These are phyloP conservation scores for Sarcophaga bullata DNA, from an alignment of 1,140 invertebrate species.

Conservation along the genomic window DNA sequence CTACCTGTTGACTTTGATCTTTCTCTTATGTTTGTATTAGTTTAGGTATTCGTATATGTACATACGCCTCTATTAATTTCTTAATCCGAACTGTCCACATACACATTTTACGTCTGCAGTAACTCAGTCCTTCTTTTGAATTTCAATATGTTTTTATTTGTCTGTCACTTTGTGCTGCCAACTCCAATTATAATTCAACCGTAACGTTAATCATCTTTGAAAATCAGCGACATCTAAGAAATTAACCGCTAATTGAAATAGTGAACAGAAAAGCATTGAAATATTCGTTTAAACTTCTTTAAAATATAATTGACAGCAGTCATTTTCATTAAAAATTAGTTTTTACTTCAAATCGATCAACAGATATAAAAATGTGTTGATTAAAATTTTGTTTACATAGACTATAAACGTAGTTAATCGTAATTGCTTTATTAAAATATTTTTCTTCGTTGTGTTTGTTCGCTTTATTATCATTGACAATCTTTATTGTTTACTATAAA, in stretches of 20 bases:
- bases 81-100: slow-evolving; percentile 36
- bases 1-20: slow-evolving; percentile 27
- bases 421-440: neutral
- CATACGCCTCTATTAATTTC: slow-evolving; percentile 36
- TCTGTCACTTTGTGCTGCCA: slow-evolving; percentile 17
- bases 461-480: neutral
- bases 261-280: neutral
- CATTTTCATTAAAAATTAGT: slow-evolving; percentile 4
- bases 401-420: slow-evolving; percentile 10
- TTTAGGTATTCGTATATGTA: neutral
- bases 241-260: neutral
- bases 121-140: neutral
- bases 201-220: slow-evolving; percentile 33
- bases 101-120: neutral
- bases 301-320: neutral
- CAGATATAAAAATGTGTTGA: neutral
- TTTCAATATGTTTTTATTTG: slow-evolving; percentile 23
- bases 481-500: too few species aligned
- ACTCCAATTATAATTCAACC: slow-evolving; percentile 38
- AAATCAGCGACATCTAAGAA: slow-evolving; percentile 11
- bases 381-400: slow-evolving; percentile 3
- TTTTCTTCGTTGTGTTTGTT: neutral
- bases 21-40: neutral
- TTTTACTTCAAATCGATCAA: neutral
- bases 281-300: neutral